phyloP scores from a whole-genome alignment of 2,888 invertebrate genomes.

The Ophioninae sp. region DNA sequence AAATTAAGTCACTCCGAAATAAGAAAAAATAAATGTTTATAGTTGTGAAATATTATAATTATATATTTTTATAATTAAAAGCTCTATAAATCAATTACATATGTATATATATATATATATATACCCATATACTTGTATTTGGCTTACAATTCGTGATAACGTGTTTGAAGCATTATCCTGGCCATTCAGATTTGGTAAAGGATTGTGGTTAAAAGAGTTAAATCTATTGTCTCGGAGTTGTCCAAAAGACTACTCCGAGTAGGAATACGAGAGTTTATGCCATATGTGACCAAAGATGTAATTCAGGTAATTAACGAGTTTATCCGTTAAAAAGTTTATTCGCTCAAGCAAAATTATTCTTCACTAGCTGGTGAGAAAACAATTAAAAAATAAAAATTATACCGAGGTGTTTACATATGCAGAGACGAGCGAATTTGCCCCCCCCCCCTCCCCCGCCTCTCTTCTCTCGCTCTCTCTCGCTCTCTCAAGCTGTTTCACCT shows the following conservation, averaged over 20 bases:
- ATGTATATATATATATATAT: slow-evolving; percentile 6
- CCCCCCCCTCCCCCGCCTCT: not conserved
- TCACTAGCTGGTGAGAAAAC: slow-evolving; percentile 12
- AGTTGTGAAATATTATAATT: too few species aligned
- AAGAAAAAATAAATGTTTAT: too few species aligned
- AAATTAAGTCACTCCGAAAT: too few species aligned
- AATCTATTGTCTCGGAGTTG: slow-evolving; percentile 8
- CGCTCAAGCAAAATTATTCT: slow-evolving; percentile 2
- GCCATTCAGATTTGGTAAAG: slow-evolving; percentile 52
- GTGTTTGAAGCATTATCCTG: slow-evolving; percentile 28
- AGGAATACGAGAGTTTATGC: slow-evolving; percentile 2
- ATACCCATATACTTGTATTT: not conserved
- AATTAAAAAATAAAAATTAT: slow-evolving; percentile 40
- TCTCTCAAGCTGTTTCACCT: not conserved
- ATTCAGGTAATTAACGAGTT: slow-evolving; percentile 19
- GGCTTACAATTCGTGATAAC: not conserved
- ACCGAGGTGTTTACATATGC: slow-evolving; percentile 7
- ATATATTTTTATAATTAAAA: too few species aligned
- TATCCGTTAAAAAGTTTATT: slow-evolving; percentile 6
- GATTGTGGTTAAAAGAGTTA: slow-evolving; percentile 25
- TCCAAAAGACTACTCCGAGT: not conserved
- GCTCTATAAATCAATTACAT: not conserved
- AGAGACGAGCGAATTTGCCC: slow-evolving; percentile 16
- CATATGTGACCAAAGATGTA: slow-evolving; percentile 7
- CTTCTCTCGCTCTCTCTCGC: not conserved